Evolutionary conservation across 2,113 vertebrate species (phyloP), one percentile per base, ranked within the genome.

Genomic region (Bambusicola thoracicus): DNA sequence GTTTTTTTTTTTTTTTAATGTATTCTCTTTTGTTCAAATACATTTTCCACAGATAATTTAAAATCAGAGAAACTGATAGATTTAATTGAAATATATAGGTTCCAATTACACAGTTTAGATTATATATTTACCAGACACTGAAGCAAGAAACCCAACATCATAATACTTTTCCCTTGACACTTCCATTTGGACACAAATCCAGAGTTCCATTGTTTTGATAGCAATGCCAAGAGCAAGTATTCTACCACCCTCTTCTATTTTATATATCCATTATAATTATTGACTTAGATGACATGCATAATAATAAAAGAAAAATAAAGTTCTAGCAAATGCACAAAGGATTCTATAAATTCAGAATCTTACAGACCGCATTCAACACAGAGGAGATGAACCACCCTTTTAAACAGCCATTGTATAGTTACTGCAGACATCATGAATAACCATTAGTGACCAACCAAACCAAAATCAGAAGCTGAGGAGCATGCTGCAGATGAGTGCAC

Each of bases 131-230:
- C 4, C 14, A 85, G 25, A 85, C 62, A 58, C 29, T 43, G 46
- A 70, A 53, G 32, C 18, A 1, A 0, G 2, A 0, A 2, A 17
- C 13, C 1, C 5, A 59, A 56, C 19, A 80, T 91, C 15, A 5
- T 4, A 55, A 12, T 74, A 69, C 44, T 59, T 82, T 72, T 38
- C 48, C 41, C 19, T 41, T 74, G 38, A 30, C 1, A 6, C 66
- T 95, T 80, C 69, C 11, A 69, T 6, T 92, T 81, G 85, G 77
- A 69, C 38, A 46, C 10, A 83, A 90, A 94, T 6, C 13, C 7
- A 59, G 6, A 34, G 4, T 6, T 61, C 25, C 36, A 66, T 77
- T 10, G 38, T 56, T 87, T 76, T 59, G 16, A 58, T 53, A 76
- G 1, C 15, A 43, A 24, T 14, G 20, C 8, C 14, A 73, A 72